phyloP scores from a whole-genome alignment of 2,888 invertebrate genomes.

The Polietes domitor region DNA sequence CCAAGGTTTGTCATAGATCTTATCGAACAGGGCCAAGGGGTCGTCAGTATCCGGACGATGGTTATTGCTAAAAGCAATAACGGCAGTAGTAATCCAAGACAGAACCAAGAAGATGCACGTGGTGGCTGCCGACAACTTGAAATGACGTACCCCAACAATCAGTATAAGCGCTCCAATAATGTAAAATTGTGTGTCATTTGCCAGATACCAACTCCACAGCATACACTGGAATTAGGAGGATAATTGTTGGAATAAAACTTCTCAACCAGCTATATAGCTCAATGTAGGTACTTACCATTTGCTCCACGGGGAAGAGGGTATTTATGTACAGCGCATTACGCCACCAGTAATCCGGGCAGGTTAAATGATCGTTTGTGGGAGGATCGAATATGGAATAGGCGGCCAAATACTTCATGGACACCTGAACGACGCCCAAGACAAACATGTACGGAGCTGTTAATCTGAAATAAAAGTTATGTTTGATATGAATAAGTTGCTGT shows the following conservation, averaged over 20 bases:
- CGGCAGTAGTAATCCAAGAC: constrained; percentile 90
- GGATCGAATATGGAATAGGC: constrained; percentile 92
- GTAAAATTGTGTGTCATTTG: constrained; percentile 94
- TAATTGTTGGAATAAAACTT: constrained; percentile 5
- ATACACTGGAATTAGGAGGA: constrained; percentile 85
- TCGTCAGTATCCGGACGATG: constrained; percentile 91
- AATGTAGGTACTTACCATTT: constrained; percentile 85
- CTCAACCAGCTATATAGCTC: background rate
- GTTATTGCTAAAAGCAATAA: constrained; percentile 89
- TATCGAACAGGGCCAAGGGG: constrained; percentile 91
- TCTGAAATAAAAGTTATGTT: constrained; percentile 79
- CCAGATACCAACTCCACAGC: constrained; percentile 95
- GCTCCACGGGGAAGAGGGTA: constrained; percentile 90
- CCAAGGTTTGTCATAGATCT: constrained; percentile 95
- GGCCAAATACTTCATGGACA: constrained; percentile 93
- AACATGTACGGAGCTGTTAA: constrained; percentile 91
- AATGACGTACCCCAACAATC: constrained; percentile 90
- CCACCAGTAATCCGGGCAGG: constrained; percentile 94
- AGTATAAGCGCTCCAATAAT: constrained; percentile 90
- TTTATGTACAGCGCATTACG: constrained; percentile 92
- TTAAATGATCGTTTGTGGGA: constrained; percentile 89
- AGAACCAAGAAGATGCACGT: constrained; percentile 86
- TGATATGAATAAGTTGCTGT: too few species aligned
- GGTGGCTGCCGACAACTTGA: constrained; percentile 87
- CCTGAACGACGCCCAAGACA: constrained; percentile 90